These are phyloP conservation scores for Pomatostomus ruficeps DNA, from an alignment of 2,113 vertebrate genomes.

Conservation along the genomic window DNA sequence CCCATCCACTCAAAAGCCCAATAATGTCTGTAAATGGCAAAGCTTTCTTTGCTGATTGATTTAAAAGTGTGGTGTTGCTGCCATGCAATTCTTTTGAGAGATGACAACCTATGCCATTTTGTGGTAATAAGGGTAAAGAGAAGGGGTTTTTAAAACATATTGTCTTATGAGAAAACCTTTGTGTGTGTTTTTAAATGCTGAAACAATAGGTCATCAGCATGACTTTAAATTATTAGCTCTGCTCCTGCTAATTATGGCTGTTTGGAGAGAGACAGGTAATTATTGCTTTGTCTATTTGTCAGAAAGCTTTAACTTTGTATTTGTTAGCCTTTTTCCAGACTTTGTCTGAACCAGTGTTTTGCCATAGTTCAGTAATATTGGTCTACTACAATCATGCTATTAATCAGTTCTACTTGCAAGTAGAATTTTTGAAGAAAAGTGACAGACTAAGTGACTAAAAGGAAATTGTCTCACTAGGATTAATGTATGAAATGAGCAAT, in stretches of 20 bases:
- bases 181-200: background rate
- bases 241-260: background rate
- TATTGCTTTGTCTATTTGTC: conserved; percentile 23
- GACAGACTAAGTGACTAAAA: background rate
- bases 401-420: background rate
- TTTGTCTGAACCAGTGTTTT: background rate
- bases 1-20: background rate
- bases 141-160: background rate
- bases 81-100: background rate
- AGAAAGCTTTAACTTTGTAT: background rate
- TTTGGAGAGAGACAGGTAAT: background rate
- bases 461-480: background rate
- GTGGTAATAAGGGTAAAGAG: background rate
- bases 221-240: background rate
- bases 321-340: background rate
- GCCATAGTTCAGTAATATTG: background rate
- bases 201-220: background rate
- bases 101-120: background rate
- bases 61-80: background rate
- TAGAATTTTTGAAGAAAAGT: background rate
- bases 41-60: conserved; percentile 58
- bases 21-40: conserved; percentile 27
- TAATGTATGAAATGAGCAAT: background rate
- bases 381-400: background rate
- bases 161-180: background rate